Percentiles rank a stretch among this genome's conserved stretches.
Evolutionary conservation across 2,888 invertebrate genomes (phyloP).

Genomic region (Escarpia spicata): DNA sequence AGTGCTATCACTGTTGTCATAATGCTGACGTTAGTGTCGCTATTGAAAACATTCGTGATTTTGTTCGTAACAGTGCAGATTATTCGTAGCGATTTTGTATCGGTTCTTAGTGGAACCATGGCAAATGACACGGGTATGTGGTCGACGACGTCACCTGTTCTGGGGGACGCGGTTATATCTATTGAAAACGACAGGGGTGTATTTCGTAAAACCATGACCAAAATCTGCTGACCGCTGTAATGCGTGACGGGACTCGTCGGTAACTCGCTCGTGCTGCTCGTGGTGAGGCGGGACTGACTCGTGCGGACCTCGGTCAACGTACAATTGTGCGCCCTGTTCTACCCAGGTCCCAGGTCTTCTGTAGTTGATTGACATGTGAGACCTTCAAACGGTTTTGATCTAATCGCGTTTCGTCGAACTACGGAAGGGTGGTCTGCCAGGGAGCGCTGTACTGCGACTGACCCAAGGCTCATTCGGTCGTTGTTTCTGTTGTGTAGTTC

Average conservation of each 20-base stretch:
- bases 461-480: too few species aligned
- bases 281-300: not conserved
- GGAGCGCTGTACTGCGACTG: too few species aligned
- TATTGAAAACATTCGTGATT: not conserved
- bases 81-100: not conserved
- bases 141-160: not conserved
- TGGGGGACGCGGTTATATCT: not conserved
- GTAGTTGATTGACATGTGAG: too few species aligned
- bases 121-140: not conserved
- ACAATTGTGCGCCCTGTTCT: not conserved
- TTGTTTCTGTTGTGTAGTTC: too few species aligned
- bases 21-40: not conserved
- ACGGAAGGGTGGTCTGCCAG: too few species aligned
- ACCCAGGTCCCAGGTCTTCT: too few species aligned
- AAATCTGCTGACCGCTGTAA: not conserved
- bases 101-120: not conserved
- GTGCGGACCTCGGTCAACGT: not conserved
- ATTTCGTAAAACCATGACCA: not conserved
- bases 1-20: too few species aligned
- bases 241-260: conserved; percentile 4
- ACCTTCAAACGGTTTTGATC: too few species aligned
- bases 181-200: not conserved
- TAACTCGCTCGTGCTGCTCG: not conserved
- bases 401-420: too few species aligned
- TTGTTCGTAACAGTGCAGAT: not conserved